Base-by-base conservation (phyloP, 2,113 vertebrate genomes). In the Zingel zingel region DNA sequence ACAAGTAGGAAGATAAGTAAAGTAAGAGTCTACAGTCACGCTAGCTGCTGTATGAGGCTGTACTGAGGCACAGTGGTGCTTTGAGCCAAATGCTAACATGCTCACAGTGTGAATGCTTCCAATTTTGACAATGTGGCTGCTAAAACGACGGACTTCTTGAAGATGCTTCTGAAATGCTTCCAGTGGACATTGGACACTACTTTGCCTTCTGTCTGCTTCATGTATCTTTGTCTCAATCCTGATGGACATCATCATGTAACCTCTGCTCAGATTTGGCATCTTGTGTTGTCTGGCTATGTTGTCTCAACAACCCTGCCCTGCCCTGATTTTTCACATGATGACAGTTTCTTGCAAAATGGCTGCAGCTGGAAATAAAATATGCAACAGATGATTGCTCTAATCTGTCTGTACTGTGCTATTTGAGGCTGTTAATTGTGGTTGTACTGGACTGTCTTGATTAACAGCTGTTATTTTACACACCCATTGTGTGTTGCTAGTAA, bases 251-350 rank as follows among this genome's bases (percentile, higher is more conserved):
- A 48, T 72, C 16, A 53, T 25, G 16, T 33, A 30, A 79, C 84
- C 71, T 68, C 33, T 74, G 21, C 78, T 72, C 75, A 7, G 36
- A 74, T 61, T 82, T 73, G 64, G 43, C 78, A 25, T 81, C 56
- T 72, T 16, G n/a, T n/a, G 36, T 58, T 18, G 69, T 89, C 76
- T 85, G 68, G 21, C 10, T 69, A 61, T 61, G 47, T 66, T 68
- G 84, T 83, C 48, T 81, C 43, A 27, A 50, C 61, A n/a, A n/a
- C n/a, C n/a, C n/a, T n/a, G n/a, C n/a, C n/a, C n/a, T n/a, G 18
- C 30, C 4, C 1, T 0, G 0, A 47, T 30, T 69, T 71, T 54
- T 69, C 50, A 54, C 64, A 83, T 45, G 75, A 81, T 4, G 18
- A 47, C 43, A 56, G 18, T 43, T 30, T 77, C 65, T 84, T 43